Percentiles rank a stretch among this genome's conserved stretches.
phyloP scores from a whole-genome alignment of 2,797 vertebrate species.

The Remorina albescens region DNA sequence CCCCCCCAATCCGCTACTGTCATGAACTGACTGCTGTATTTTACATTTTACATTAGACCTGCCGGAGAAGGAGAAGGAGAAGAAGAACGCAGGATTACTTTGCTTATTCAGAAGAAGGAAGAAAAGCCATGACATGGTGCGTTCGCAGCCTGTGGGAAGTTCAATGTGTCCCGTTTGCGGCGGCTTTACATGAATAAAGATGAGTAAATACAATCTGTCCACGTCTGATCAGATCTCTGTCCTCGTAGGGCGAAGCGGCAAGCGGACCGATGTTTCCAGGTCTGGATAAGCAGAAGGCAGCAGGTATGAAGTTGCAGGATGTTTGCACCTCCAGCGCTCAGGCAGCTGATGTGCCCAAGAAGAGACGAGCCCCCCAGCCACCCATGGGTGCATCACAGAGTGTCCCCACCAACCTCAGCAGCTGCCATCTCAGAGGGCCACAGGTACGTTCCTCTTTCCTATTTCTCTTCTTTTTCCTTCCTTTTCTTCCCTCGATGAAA shows the following conservation, averaged over 20 bases:
- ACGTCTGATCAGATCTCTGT: neutral
- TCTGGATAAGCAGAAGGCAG: constrained; percentile 77
- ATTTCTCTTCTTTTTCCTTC: neutral
- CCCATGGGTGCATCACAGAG: constrained; percentile 86
- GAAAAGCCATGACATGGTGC: constrained; percentile 89
- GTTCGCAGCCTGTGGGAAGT: neutral
- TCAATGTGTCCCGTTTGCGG: no score
- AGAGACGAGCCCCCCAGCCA: constrained; percentile 90
- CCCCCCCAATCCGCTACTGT: neutral
- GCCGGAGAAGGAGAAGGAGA: constrained; percentile 78
- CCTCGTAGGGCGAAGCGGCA: constrained; percentile 77
- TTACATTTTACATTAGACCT: constrained; percentile 22
- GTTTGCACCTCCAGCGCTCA: constrained; percentile 75
- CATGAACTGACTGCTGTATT: neutral
- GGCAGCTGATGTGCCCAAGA: constrained; percentile 86
- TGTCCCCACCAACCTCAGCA: constrained; percentile 74
- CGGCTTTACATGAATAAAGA: neutral
- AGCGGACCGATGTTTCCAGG: constrained; percentile 86
- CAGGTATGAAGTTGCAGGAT: constrained; percentile 55
- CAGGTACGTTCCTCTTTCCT: constrained; percentile 78
- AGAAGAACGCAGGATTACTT: constrained; percentile 90
- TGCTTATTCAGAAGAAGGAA: constrained; percentile 91
- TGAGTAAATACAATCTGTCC: neutral
- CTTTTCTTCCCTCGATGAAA: neutral
- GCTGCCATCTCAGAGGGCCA: constrained; percentile 57